Evolutionary conservation across 1,140 invertebrate genomes (phyloP), one percentile per base, ranked within the genome.

Genomic region (Drosophila baimaii): DNA sequence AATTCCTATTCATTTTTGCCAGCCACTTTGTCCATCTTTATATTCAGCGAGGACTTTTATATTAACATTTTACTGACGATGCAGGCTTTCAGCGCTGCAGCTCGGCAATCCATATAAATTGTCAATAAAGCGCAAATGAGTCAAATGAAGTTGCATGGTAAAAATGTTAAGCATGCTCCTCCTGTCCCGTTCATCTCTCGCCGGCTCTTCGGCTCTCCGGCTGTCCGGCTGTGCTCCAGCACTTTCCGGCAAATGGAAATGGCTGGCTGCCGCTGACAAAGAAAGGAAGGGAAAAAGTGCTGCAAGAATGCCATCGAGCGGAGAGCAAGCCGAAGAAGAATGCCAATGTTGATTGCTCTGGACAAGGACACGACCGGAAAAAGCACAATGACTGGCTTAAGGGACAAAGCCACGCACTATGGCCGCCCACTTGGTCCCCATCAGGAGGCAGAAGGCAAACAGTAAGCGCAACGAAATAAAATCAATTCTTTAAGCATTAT

Each of bases 51-150:
- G 69, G 52, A 27, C 43, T 31, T 47, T 71, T 71, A 71, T 52
- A 71, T 71, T 33, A 58, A 49, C 31, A 71, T 71, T 71, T 58
- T 25, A 39, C 35, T 41, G 68, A 21, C 68, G 33, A 8, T 57
- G 37, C 65, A 31, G 31, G 23, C 35, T 44, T 25, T 41, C 27
- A 21, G 49, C 8, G 37, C 66, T 12, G 31, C 66, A n/a, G 31
- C 71, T 27, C 27, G 23, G 46, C 37, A 64, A 49, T 70, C 57
- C 71, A 72, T 66, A 68, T 64, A 79, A 83, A 83, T 83, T 71
- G 76, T 76, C 71, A 71, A 84, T 79, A 68, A 77, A 49, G 54
- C 46, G 61, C 56, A 61, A 83, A 79, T 71, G 59, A 66, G 17
- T 77, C 27, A 65, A 85, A 70, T 77, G 33, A 72, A 56, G 54